Evolutionary conservation across 2,797 vertebrate genomes (phyloP).

Genomic region (Meriones psammophilus): DNA sequence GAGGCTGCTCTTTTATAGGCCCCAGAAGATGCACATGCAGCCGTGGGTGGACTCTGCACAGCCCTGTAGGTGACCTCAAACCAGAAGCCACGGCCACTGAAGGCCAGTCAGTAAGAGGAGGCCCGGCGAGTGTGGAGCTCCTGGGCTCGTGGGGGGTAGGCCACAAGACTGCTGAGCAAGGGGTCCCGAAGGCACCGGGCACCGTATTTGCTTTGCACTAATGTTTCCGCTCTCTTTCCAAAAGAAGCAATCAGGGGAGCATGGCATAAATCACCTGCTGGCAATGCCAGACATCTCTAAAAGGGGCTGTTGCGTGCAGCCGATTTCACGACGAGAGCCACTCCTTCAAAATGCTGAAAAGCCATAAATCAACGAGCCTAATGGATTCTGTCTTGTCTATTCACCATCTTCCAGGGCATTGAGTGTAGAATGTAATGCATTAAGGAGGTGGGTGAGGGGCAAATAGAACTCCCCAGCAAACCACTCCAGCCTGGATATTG

Average conservation of each 20-base stretch:
- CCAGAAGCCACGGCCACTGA: rapidly evolving
- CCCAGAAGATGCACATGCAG: rapidly evolving
- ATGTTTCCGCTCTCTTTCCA: not conserved
- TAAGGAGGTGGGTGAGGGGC: not conserved
- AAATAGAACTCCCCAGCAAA: not conserved
- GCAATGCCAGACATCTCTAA: constrained; percentile 53
- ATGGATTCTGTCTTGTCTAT: constrained; percentile 64
- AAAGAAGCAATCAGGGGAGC: not conserved
- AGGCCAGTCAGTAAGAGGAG: not conserved
- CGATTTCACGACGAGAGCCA: not conserved
- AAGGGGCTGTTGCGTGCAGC: not conserved
- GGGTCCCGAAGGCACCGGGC: not conserved
- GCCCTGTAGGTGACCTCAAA: not conserved
- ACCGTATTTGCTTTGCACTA: not conserved
- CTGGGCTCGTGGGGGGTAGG: not conserved
- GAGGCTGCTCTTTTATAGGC: not conserved
- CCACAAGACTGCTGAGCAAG: not conserved
- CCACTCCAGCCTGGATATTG: not conserved
- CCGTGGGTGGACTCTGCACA: not conserved
- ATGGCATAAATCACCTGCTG: constrained; percentile 49
- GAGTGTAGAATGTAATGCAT: constrained; percentile 52
- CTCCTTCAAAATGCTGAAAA: constrained; percentile 57
- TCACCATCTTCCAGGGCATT: constrained; percentile 50
- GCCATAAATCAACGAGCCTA: constrained; percentile 66
- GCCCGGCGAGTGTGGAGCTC: not conserved